phyloP scores from a whole-genome alignment of 2,888 invertebrate species.

The Ectropis crepuscularia region DNA sequence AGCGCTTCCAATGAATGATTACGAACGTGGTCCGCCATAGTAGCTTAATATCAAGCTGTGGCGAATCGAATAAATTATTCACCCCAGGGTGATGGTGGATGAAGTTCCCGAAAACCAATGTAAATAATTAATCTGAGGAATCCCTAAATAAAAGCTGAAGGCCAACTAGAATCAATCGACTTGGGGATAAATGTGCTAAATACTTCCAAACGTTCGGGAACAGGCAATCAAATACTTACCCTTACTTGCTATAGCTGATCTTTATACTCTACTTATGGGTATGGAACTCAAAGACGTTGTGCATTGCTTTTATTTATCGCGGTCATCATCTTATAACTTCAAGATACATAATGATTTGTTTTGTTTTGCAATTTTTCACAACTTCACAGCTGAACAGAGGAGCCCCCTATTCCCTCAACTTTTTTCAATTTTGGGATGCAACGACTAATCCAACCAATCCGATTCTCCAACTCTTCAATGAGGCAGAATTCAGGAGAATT shows the following conservation, averaged over 20 bases:
- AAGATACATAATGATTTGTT: too few relatives aligned
- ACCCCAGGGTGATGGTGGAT: constrained; percentile 18
- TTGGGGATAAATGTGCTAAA: constrained; percentile 12
- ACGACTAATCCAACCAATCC: too few relatives aligned
- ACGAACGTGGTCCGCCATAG: constrained; percentile 16
- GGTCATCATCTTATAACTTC: too few relatives aligned
- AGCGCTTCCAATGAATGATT: constrained; percentile 38
- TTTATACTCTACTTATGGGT: neutral
- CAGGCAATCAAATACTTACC: neutral
- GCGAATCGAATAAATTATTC: constrained; percentile 25
- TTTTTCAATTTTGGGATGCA: too few relatives aligned
- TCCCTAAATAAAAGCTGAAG: constrained; percentile 23
- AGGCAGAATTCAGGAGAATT: too few relatives aligned
- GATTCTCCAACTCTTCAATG: too few relatives aligned
- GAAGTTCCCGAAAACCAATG: constrained; percentile 24
- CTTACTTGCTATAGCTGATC: neutral
- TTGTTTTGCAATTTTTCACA: too few relatives aligned
- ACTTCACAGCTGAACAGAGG: too few relatives aligned
- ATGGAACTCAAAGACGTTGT: too few relatives aligned
- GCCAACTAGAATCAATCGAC: constrained; percentile 11
- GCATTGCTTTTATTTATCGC: too few relatives aligned
- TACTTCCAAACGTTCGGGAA: constrained; percentile 1
- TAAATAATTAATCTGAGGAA: constrained; percentile 25
- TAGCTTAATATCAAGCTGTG: constrained; percentile 17
- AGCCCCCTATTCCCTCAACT: too few relatives aligned